Evolutionary conservation across 2,113 vertebrate genomes (phyloP).

Genomic region (Caretta caretta): DNA sequence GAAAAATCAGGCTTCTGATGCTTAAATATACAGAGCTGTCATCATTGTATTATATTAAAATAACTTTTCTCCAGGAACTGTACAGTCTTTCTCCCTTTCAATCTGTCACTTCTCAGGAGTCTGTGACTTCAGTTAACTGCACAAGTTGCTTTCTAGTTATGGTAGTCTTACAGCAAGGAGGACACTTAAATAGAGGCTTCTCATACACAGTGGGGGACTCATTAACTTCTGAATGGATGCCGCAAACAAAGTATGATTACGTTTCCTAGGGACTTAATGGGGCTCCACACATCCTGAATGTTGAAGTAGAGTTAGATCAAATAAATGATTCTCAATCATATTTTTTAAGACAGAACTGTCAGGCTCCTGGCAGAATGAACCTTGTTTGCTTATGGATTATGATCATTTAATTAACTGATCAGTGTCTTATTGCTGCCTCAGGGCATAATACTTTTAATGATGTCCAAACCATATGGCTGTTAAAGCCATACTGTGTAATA

Average conservation of each 20-base stretch:
- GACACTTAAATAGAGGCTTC: constrained; percentile 37
- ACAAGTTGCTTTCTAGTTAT: constrained; percentile 65
- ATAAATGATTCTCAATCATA: constrained; percentile 31
- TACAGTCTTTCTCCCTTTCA: constrained; percentile 72
- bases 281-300: constrained; percentile 28
- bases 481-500: constrained; percentile 43
- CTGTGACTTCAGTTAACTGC: constrained; percentile 68
- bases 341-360: constrained; percentile 54
- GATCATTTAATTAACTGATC: constrained; percentile 69
- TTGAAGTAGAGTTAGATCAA: constrained; percentile 35
- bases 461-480: constrained; percentile 63
- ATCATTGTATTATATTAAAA: constrained; percentile 79
- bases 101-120: constrained; percentile 77
- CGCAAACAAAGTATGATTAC: not conserved
- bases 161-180: constrained; percentile 62
- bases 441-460: constrained; percentile 66
- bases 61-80: constrained; percentile 76
- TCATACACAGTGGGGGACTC: constrained; percentile 38
- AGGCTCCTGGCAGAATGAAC: constrained; percentile 58
- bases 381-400: constrained; percentile 73
- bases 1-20: constrained; percentile 71
- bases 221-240: constrained; percentile 62
- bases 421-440: constrained; percentile 55
- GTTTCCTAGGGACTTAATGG: constrained; percentile 44
- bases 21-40: constrained; percentile 76